Evolutionary conservation across 1,140 invertebrate species (phyloP), one percentile per base, ranked within the genome.

Genomic region (Tribolium madens): DNA sequence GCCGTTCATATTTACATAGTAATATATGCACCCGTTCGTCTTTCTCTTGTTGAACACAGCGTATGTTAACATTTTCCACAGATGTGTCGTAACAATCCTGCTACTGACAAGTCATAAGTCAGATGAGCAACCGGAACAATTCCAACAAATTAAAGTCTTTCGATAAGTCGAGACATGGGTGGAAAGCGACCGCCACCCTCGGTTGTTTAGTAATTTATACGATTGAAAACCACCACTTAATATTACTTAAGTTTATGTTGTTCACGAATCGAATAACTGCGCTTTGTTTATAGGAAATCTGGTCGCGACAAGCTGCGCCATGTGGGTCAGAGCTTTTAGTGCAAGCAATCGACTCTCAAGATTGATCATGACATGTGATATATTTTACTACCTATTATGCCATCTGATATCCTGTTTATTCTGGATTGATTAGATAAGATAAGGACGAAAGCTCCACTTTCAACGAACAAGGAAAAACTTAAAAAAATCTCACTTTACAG

Each of bases 341-440:
- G 47, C 47, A 52, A 48, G 7, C 71, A 52, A 73, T 52, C 71
- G 47, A 31, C 7, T 21, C 26, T 33, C 21, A 73, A 53, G 71
- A 73, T 73, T 73, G 71, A 73, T 73, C 71, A 73, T 52, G 71
- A 73, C 50, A 73, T 73, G 10, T 57, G 71, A 73, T 73, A 73
- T 73, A 57, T 73, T 73, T 73, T 73, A 73, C 71, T 73, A 73
- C 71, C 71, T 73, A 73, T 73, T 73, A 73, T 57, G 71, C 48
- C 48, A 73, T 73, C 52, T 53, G 71, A 73, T 73, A 73, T 52
- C 26, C 6, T 73, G 47, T 73, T 73, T 73, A 53, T 53, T 73
- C 48, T 33, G 47, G 21, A 7, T 73, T 52, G 68, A 71, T 71
- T 71, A 71, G 68, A 71, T 71, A 71, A 46, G 36, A 71, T 69